A percentile compares a stretch with the other conserved stretches of the same genome.
Evolutionary conservation across 2,113 vertebrate genomes (phyloP).

Genomic region (Ailuropoda melanoleuca): DNA sequence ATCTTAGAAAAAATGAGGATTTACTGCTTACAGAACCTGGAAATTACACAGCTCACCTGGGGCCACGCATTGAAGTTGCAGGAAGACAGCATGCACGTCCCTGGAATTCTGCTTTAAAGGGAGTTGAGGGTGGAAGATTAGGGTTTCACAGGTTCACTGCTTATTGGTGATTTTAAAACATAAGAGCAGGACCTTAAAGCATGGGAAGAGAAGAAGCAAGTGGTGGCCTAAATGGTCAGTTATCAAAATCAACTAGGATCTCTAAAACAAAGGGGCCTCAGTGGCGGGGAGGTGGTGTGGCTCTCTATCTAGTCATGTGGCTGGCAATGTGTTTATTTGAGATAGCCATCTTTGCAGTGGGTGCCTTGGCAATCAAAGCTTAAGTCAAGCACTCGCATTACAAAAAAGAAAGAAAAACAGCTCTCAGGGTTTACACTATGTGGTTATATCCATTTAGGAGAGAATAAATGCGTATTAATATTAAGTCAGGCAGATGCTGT

Average conservation of each 20-base stretch:
- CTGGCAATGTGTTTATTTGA: background rate
- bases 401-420: background rate
- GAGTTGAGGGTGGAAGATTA: background rate
- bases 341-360: background rate
- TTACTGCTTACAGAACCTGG: background rate
- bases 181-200: background rate
- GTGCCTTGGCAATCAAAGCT: background rate
- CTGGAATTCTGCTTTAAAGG: background rate
- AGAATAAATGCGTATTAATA: background rate
- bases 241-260: background rate
- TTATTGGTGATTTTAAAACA: background rate
- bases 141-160: background rate
- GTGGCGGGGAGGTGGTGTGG: background rate
- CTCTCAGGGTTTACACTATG: background rate
- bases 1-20: background rate
- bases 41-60: background rate
- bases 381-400: background rate
- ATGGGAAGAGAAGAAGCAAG: background rate
- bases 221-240: background rate
- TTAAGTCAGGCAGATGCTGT: background rate
- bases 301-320: background rate
- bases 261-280: background rate
- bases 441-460: background rate
- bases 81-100: background rate
- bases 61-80: background rate